Percentiles rank a stretch among this genome's conserved stretches.
phyloP scores from a whole-genome alignment of 1,140 invertebrate species.

The Calliopsis andreniformis region DNA sequence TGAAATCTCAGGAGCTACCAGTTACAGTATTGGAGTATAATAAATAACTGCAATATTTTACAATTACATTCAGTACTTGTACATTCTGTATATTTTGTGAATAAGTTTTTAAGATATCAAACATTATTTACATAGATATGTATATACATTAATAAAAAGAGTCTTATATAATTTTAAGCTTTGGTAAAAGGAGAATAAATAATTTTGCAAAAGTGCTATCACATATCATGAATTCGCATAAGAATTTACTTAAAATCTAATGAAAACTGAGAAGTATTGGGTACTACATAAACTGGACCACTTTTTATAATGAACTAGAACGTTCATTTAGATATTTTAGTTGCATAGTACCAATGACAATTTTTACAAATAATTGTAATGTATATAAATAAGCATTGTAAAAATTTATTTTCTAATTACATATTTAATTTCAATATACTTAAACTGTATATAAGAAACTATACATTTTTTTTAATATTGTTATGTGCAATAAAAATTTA shows the following conservation, averaged over 20 bases:
- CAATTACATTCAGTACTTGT: background rate
- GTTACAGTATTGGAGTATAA: slow-evolving; percentile 39
- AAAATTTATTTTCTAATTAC: background rate
- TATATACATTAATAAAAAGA: too few species aligned
- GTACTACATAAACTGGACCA: too few species aligned
- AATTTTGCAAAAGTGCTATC: background rate
- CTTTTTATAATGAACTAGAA: too few species aligned
- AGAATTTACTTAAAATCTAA: slow-evolving; percentile 2
- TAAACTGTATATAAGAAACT: slow-evolving; percentile 20
- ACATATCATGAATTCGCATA: background rate
- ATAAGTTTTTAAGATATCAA: background rate
- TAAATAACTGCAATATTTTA: slow-evolving; percentile 25
- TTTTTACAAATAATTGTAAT: slow-evolving; percentile 2
- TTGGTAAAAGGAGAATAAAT: too few species aligned
- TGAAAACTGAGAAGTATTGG: too few species aligned
- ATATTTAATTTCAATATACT: slow-evolving; percentile 29
- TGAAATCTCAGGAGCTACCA: slow-evolving; percentile 35
- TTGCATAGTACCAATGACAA: background rate
- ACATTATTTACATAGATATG: background rate
- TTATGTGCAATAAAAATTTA: slow-evolving; percentile 17
- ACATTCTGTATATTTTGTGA: background rate
- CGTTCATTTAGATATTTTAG: too few species aligned
- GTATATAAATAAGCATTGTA: slow-evolving; percentile 1
- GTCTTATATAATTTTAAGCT: background rate
- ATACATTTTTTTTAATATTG: slow-evolving; percentile 6